Conservation (phyloP, 2,113 vertebrate genomes). For the Cyanistes caeruleus region DNA sequence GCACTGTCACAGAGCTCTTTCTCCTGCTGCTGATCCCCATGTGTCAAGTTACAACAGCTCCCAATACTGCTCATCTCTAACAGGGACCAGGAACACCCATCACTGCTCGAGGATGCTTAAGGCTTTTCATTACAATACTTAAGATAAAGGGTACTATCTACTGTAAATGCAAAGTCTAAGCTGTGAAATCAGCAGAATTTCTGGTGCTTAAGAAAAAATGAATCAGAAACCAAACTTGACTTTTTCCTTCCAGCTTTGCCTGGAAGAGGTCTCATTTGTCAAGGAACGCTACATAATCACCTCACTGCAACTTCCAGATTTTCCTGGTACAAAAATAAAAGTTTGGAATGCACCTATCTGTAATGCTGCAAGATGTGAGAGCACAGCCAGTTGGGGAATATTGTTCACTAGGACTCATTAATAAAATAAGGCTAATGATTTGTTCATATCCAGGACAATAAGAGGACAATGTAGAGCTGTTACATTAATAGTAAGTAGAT, state of each 20-base stretch:
- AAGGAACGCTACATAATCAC: background rate
- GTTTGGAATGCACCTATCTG: background rate
- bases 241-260: conserved; percentile 26
- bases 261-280: background rate
- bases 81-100: background rate
- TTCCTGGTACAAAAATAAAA: background rate
- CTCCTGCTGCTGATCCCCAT: background rate
- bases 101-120: background rate
- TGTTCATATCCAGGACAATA: conserved; percentile 80
- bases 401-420: conserved; percentile 75
- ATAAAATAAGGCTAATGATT: conserved; percentile 80
- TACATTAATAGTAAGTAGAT: conserved; percentile 69
- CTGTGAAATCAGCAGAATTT: conserved; percentile 21
- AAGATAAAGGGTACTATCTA: background rate
- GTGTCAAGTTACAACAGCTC: background rate
- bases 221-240: background rate
- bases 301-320: background rate
- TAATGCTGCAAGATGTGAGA: conserved; percentile 45
- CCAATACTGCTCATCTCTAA: background rate
- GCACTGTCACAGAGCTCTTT: background rate
- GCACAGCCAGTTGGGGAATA: conserved; percentile 61
- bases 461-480: conserved; percentile 64
- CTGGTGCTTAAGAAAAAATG: background rate
- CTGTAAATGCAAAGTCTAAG: background rate
- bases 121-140: background rate